phyloP scores from a whole-genome alignment of 2,797 vertebrate species.

The Manis javanica region DNA sequence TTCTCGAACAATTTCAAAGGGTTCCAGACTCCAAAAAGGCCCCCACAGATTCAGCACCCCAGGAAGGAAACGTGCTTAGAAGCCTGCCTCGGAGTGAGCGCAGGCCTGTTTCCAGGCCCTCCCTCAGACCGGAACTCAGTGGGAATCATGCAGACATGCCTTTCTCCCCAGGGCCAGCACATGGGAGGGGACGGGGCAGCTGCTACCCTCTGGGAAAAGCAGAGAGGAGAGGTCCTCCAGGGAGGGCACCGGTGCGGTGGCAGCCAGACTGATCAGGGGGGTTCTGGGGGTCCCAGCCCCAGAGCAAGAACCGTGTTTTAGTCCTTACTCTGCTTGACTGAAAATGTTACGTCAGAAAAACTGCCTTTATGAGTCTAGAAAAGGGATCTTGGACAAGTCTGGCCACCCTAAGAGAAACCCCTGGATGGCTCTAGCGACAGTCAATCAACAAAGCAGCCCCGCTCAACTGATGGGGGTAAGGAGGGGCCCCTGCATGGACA shows the following conservation, averaged over 20 bases:
- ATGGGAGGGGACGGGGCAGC: too few relatives aligned
- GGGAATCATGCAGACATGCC: neutral
- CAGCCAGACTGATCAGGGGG: neutral
- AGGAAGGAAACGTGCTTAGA: neutral
- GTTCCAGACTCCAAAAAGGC: neutral
- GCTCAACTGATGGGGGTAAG: neutral
- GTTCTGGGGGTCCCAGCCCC: neutral
- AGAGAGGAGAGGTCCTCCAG: neutral
- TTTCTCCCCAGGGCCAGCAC: neutral
- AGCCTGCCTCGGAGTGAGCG: neutral
- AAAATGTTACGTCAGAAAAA: neutral
- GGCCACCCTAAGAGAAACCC: neutral
- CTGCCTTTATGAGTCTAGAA: neutral
- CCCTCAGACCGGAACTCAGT: neutral
- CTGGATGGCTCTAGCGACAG: neutral
- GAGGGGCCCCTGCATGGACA: neutral
- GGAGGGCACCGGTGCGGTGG: neutral
- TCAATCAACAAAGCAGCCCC: neutral
- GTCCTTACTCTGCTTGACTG: neutral
- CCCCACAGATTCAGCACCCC: neutral
- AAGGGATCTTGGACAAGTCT: neutral
- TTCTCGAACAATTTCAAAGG: neutral
- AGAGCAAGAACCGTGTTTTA: neutral
- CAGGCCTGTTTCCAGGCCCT: neutral
- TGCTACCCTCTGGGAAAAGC: neutral